Base-by-base conservation (phyloP, 2,888 invertebrate species). In the Monoplex corrugatus region DNA sequence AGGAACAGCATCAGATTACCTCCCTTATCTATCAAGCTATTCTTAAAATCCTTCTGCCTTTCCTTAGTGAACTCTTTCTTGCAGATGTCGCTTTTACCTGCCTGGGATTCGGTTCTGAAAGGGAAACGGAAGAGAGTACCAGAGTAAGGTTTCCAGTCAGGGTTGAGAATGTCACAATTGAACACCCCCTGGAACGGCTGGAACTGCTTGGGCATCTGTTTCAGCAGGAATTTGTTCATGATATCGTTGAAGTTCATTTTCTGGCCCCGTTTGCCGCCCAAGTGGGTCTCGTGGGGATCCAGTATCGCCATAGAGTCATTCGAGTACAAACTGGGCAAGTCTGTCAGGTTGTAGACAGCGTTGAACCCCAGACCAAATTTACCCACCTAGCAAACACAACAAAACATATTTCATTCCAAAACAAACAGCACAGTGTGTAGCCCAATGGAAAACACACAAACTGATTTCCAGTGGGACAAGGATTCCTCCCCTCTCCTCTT, bases 291-390 rank as follows among this genome's bases (percentile, higher is more conserved):
- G 32, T 87, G 87, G 2, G 87, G 87, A 35, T 87, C 87, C 78
- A 87, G 68, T 50, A 87, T 75, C 75, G 87, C 87, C 38, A 87
- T 43, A 13, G 38, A 38, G 75, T 13, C 78, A 2, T 44, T 78
- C 2, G 87, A 87, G 87, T 87, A 87, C n/a, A 87, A 16, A 38
- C 63, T 78, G 78, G 87, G 87, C 5, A 87, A 28, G 16, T 87
- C 87, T 8, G 87, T 87, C 38, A 87, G 32, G 78, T 87, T 87
- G 87, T 87, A 87, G 32, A 87, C 75, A 3, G 87, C 87, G 50
- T 87, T 87, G 78, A 87, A 87, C 23, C 87, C 87, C 2, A 87
- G 87, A 35, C 87, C 87, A 75, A 87, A 87, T 38, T 68, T 87
- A 13, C 83, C 83, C 57, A 88, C 83, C 68, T 83, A 16, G 28